A percentile compares a stretch with the other conserved stretches of the same genome.
Conservation (phyloP, 1,140 invertebrate genomes). For the Pseudobourletiella spinata region DNA sequence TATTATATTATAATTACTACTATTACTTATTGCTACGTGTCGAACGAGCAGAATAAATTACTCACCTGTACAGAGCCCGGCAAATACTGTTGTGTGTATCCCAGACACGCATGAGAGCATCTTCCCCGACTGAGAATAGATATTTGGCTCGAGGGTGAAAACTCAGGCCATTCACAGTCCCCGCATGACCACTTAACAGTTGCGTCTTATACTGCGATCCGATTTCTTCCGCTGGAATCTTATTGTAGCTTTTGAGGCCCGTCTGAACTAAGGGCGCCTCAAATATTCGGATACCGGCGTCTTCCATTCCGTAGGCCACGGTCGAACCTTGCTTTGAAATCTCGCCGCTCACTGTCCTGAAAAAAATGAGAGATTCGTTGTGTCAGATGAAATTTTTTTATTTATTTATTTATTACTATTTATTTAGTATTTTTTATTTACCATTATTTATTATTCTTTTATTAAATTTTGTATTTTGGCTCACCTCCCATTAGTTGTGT, state of each 20-base stretch:
- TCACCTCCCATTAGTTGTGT: conserved; percentile 23
- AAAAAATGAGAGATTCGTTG: background rate
- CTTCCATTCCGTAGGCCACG: conserved; percentile 27
- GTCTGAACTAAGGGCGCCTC: background rate
- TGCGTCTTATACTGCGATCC: conserved; percentile 7
- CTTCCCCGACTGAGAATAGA: conserved; percentile 51
- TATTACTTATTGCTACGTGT: background rate
- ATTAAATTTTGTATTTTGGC: background rate
- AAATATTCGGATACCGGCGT: conserved; percentile 18
- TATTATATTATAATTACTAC: conserved; percentile 3
- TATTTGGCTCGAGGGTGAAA: conserved; percentile 34
- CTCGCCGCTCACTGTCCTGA: conserved; percentile 21
- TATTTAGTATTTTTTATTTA: background rate
- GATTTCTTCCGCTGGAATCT: conserved; percentile 3
- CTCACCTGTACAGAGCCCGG: conserved; percentile 57
- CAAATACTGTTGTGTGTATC: conserved; percentile 49
- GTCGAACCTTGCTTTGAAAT: conserved; percentile 23
- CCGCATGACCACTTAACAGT: conserved; percentile 24
- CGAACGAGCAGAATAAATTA: too few species aligned
- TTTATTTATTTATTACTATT: background rate
- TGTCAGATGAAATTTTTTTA: background rate
- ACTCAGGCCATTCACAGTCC: conserved; percentile 22
- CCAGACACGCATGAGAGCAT: conserved; percentile 65
- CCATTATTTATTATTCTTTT: background rate
- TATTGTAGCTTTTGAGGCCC: background rate